Percentiles rank a stretch among this genome's conserved stretches.
These are phyloP conservation scores for Pinctada fucata DNA, from an alignment of 2,888 invertebrate genomes.

Conservation along the genomic window DNA sequence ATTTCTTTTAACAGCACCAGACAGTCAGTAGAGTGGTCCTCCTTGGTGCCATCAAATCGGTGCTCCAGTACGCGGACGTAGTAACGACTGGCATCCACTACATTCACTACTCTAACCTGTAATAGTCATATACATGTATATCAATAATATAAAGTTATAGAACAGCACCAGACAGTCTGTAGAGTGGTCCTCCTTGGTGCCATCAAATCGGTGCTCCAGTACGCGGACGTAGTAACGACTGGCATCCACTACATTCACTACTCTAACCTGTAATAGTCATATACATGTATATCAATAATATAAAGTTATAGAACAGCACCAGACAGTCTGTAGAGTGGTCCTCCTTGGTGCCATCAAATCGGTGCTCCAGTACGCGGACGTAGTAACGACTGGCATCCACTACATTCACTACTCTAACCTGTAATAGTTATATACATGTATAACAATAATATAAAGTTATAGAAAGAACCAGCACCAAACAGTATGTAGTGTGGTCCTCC, in stretches of 20 bases:
- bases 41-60: conserved; percentile 62
- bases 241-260: conserved; percentile 81
- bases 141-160: conserved; percentile 41
- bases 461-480: conserved; percentile 40
- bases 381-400: conserved; percentile 83
- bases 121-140: neutral
- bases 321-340: conserved; percentile 46
- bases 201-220: conserved; percentile 75
- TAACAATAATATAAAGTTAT: conserved; percentile 42
- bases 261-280: conserved; percentile 68
- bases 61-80: conserved; percentile 80
- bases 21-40: conserved; percentile 45
- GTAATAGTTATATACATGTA: conserved; percentile 2
- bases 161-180: conserved; percentile 45
- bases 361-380: conserved; percentile 79
- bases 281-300: neutral
- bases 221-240: conserved; percentile 82
- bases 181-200: conserved; percentile 43
- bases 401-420: conserved; percentile 79
- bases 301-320: conserved; percentile 50
- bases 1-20: conserved; percentile 51
- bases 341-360: conserved; percentile 55
- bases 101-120: conserved; percentile 78
- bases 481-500: conserved; percentile 44
- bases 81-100: conserved; percentile 82